Conservation (phyloP, 2,113 vertebrate species). For the Prolemur simus region DNA sequence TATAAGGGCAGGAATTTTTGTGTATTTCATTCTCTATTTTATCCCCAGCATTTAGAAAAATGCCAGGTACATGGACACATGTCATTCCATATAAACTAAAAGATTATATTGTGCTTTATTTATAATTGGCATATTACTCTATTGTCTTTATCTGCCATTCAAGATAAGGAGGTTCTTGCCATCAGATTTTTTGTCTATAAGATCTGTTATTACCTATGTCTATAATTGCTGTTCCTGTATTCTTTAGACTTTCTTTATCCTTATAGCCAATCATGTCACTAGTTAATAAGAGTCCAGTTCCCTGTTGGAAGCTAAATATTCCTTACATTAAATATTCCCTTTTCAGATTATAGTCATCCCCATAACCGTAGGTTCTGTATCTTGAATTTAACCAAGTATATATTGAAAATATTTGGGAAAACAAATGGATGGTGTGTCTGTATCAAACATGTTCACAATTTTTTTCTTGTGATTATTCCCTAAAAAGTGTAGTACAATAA, state of each 20-base stretch:
- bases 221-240: background rate
- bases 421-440: background rate
- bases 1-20: background rate
- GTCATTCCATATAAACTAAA: background rate
- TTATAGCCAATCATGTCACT: background rate
- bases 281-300: background rate
- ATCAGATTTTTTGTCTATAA: background rate
- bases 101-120: background rate
- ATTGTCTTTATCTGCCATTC: background rate
- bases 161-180: background rate
- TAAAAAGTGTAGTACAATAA: background rate
- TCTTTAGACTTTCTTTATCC: background rate
- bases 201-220: background rate
- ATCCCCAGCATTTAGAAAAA: background rate
- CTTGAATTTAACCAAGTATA: background rate
- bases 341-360: background rate
- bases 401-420: background rate
- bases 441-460: background rate
- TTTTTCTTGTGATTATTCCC: background rate
- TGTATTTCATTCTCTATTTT: background rate
- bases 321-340: background rate
- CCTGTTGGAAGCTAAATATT: background rate
- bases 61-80: background rate
- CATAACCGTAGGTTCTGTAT: background rate
- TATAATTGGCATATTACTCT: background rate